Evolutionary conservation across 2,797 vertebrate species (phyloP), one percentile per base, ranked within the genome.

Genomic region (Lacerta viridis): DNA sequence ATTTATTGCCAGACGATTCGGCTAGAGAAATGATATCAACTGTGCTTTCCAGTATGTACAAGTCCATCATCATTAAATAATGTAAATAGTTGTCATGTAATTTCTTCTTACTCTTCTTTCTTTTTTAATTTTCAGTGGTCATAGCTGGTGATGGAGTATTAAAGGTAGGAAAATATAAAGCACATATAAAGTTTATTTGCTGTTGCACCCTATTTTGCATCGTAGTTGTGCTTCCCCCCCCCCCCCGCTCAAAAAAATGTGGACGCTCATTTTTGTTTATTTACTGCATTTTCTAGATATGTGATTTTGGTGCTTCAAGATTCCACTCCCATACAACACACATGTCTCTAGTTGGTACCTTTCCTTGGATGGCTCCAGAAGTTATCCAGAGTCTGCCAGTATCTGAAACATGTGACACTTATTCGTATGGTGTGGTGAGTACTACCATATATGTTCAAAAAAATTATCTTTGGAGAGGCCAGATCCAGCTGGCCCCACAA

Each of bases 291-390:
- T 77, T 20, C 92, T 94, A 99, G 99, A 99, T 99, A 93, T 99
- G 99, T 89, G 99, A 99, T 95, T 99, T 99, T 88, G 99, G 99
- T 84, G 99, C 99, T 27, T 99, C 99, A 11, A 98, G 98, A 94
- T 99, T 99, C 94, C 97, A 99, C 94, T 98, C 98, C 64, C 99
- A 99, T 94, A 99, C 99, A 1, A 99, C 99, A 15, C 99, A 99
- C 95, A 99, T 99, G 99, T 99, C 99, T 17, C 94, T 99, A 94
- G 99, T 99, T 93, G 99, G 99, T 78, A 99, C 99, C 25, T 99
- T 99, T 95, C 99, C 99, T 0, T 99, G 99, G 99, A 99, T 99
- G 99, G 99, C 99, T 77, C 99, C 99, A 3, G 99, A 99, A 96
- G 99, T 99, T 93, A 99, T 99, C 93, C 99, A 99, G 71, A 99